Percentiles rank a stretch among this genome's conserved stretches.
phyloP scores from a whole-genome alignment of 2,113 vertebrate genomes.

The Loxodonta africana region DNA sequence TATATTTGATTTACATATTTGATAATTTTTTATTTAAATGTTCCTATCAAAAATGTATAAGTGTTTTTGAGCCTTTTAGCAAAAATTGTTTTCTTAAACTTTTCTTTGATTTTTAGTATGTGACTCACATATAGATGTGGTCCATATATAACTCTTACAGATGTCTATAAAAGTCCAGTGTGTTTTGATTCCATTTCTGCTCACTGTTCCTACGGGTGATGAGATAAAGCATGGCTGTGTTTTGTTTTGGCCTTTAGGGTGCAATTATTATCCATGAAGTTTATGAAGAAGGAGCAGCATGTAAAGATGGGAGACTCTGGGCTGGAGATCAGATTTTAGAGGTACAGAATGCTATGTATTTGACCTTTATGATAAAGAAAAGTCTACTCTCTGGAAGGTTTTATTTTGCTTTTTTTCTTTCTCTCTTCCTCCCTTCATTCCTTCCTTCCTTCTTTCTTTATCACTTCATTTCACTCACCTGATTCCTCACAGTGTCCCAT shows the following conservation, averaged over 20 bases:
- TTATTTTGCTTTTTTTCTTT: background rate
- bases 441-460: background rate
- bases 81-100: background rate
- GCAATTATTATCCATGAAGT: slow-evolving; percentile 99
- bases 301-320: slow-evolving; percentile 98
- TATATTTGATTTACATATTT: background rate
- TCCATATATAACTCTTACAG: background rate
- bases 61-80: background rate
- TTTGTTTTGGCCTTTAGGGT: slow-evolving; percentile 88
- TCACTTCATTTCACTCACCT: background rate
- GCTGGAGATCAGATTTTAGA: slow-evolving; percentile 99
- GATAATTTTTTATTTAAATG: background rate
- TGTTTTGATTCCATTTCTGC: background rate
- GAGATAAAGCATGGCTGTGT: background rate
- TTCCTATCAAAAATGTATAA: background rate
- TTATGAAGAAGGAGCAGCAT: slow-evolving; percentile 98
- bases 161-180: background rate
- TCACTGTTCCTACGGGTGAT: background rate
- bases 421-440: background rate
- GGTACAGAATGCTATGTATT: slow-evolving; percentile 84
- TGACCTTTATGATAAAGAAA: background rate
- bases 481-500: background rate
- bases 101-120: background rate
- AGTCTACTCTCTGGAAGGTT: background rate
- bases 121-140: background rate